phyloP scores from a whole-genome alignment of 2,797 vertebrate genomes.

The Tapera naevia region DNA sequence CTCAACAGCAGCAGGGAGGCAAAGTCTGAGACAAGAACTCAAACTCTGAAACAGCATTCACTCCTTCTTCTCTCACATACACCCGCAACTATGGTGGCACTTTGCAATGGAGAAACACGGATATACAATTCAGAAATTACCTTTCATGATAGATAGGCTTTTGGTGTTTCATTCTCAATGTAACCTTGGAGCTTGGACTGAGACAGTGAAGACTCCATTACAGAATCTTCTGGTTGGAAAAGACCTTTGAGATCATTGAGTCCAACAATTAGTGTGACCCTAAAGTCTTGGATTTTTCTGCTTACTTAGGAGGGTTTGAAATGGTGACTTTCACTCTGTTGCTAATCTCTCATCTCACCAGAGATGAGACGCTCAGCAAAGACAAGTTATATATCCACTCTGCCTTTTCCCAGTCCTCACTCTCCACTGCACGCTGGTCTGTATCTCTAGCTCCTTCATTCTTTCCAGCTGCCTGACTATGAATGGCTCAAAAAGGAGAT shows the following conservation, averaged over 20 bases:
- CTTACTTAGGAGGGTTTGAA: not conserved
- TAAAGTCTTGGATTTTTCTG: not conserved
- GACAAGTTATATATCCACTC: not conserved
- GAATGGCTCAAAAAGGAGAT: not conserved
- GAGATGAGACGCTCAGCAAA: not conserved
- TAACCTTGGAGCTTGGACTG: not conserved
- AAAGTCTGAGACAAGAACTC: not conserved
- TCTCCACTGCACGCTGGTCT: not conserved
- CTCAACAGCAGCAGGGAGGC: not conserved
- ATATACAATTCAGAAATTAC: not conserved
- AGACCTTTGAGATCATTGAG: too few relatives aligned
- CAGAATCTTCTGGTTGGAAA: too few relatives aligned
- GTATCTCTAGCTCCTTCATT: not conserved
- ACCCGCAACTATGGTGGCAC: not conserved
- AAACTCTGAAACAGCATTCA: not conserved
- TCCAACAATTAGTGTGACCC: not conserved
- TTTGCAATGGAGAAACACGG: not conserved
- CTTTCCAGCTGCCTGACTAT: not conserved
- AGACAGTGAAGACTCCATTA: not conserved
- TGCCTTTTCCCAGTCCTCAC: not conserved
- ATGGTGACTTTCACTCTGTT: not conserved
- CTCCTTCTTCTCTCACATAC: not conserved
- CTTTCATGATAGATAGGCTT: not conserved
- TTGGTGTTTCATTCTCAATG: not conserved
- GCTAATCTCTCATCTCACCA: not conserved